Percentiles rank a stretch among this genome's conserved stretches.
phyloP scores from a whole-genome alignment of 2,113 vertebrate species.

The Phainopepla nitens region DNA sequence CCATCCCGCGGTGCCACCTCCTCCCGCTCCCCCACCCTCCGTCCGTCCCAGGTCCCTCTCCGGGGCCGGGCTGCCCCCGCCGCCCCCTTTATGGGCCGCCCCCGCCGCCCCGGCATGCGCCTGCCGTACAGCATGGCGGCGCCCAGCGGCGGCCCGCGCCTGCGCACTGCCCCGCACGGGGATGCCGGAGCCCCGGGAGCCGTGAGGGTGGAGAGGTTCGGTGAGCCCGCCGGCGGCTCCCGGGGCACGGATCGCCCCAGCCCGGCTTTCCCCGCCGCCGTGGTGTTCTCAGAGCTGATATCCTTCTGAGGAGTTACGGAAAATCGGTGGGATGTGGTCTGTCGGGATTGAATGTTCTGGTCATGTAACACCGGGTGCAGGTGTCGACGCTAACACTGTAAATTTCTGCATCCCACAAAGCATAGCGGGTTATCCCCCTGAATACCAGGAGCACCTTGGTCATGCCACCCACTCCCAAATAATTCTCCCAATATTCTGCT shows the following conservation, averaged over 20 bases:
- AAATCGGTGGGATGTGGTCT: accelerated
- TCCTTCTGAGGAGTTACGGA: neutral
- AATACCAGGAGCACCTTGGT: accelerated
- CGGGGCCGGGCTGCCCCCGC: neutral
- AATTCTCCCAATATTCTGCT: neutral
- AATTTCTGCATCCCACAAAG: neutral
- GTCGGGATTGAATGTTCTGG: neutral
- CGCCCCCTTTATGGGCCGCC: neutral
- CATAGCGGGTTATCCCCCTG: accelerated
- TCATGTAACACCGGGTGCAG: too few relatives aligned
- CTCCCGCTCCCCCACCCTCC: neutral
- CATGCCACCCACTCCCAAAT: neutral
- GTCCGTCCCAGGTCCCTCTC: neutral
- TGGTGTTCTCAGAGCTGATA: accelerated
- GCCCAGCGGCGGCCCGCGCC: accelerated
- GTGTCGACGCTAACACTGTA: neutral
- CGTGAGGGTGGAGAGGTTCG: accelerated
- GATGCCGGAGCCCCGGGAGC: accelerated
- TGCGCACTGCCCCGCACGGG: neutral
- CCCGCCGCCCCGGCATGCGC: neutral
- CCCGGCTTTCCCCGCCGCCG: accelerated
- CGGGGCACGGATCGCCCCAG: too few relatives aligned
- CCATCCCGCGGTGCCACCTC: neutral
- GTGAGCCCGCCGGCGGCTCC: neutral
- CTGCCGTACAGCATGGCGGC: neutral